phyloP scores from a whole-genome alignment of 2,888 invertebrate species.

The Gerris lacustris region DNA sequence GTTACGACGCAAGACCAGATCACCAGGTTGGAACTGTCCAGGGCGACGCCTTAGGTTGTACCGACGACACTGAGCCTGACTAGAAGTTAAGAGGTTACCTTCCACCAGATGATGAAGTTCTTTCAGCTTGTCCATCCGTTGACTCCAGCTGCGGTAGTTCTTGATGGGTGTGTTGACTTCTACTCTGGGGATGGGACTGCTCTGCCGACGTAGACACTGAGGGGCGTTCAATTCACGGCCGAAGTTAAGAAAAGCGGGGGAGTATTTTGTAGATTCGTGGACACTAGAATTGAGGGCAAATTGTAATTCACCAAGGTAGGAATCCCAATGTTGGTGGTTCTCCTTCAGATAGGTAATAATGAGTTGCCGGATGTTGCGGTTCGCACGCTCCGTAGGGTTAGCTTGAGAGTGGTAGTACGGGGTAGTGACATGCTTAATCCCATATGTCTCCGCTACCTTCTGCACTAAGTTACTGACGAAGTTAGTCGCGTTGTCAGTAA shows the following conservation, averaged over 20 bases:
- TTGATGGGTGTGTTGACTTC: neutral
- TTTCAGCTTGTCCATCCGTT: slow-evolving; percentile 8
- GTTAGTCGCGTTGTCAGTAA: slow-evolving; percentile 16
- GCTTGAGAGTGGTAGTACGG: slow-evolving; percentile 33
- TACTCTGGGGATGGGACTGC: neutral
- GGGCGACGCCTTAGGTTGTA: slow-evolving; percentile 11
- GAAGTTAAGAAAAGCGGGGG: slow-evolving; percentile 28
- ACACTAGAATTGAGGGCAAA: slow-evolving; percentile 28
- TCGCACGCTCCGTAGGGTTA: slow-evolving; percentile 34
- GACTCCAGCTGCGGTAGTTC: slow-evolving; percentile 6
- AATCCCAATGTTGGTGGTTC: slow-evolving; percentile 31
- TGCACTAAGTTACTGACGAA: slow-evolving; percentile 14
- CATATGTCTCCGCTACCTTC: slow-evolving; percentile 18
- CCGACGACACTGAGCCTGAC: slow-evolving; percentile 8
- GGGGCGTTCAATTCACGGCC: slow-evolving; percentile 6
- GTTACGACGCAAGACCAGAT: neutral
- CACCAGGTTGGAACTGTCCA: slow-evolving; percentile 1
- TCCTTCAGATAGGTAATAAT: slow-evolving; percentile 31
- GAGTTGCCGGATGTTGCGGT: slow-evolving; percentile 33
- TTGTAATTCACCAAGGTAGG: slow-evolving; percentile 24
- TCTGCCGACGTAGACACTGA: neutral
- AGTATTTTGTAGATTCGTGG: slow-evolving; percentile 26
- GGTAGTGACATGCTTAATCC: slow-evolving; percentile 24
- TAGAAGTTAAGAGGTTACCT: slow-evolving; percentile 1
- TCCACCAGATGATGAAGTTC: slow-evolving; percentile 14